Evolutionary conservation across 2,797 vertebrate genomes (phyloP).

Genomic region (Micropoecilia bifurca): DNA sequence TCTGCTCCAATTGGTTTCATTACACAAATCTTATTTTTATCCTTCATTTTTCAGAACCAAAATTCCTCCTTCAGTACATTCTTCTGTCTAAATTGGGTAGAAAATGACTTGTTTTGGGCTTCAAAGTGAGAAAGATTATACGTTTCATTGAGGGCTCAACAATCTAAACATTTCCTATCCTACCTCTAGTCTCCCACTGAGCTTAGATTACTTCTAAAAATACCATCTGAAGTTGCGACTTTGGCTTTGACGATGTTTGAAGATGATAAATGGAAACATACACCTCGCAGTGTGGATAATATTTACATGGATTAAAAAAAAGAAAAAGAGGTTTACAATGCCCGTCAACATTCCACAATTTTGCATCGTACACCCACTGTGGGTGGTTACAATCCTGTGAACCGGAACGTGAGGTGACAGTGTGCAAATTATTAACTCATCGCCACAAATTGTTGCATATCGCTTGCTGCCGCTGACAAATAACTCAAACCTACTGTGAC

Average conservation of each 20-base stretch:
- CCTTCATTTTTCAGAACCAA: constrained; percentile 13
- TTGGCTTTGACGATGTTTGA: constrained; percentile 59
- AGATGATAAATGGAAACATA: constrained; percentile 63
- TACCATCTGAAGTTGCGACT: constrained; percentile 40
- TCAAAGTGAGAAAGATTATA: constrained; percentile 53
- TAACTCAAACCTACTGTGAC: constrained; percentile 35
- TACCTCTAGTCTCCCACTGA: constrained; percentile 28
- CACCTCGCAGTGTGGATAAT: constrained; percentile 48
- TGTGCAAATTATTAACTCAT: constrained; percentile 52
- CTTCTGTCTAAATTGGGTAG: constrained; percentile 16
- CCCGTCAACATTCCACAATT: constrained; percentile 37
- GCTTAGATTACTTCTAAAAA: constrained; percentile 68
- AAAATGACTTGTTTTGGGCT: constrained; percentile 39
- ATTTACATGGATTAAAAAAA: constrained; percentile 51
- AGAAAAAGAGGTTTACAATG: constrained; percentile 16
- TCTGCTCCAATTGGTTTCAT: neutral
- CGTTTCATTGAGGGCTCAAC: constrained; percentile 55
- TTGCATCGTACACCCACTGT: constrained; percentile 33
- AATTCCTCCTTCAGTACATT: constrained; percentile 6
- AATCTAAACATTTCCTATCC: constrained; percentile 58
- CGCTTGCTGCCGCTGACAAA: constrained; percentile 48
- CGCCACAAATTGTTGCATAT: constrained; percentile 37
- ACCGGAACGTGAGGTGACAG: constrained; percentile 16
- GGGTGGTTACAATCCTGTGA: constrained; percentile 30
- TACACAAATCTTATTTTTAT: neutral